phyloP scores from a whole-genome alignment of 2,888 invertebrate species.

The Oegoconia quadripuncta region DNA sequence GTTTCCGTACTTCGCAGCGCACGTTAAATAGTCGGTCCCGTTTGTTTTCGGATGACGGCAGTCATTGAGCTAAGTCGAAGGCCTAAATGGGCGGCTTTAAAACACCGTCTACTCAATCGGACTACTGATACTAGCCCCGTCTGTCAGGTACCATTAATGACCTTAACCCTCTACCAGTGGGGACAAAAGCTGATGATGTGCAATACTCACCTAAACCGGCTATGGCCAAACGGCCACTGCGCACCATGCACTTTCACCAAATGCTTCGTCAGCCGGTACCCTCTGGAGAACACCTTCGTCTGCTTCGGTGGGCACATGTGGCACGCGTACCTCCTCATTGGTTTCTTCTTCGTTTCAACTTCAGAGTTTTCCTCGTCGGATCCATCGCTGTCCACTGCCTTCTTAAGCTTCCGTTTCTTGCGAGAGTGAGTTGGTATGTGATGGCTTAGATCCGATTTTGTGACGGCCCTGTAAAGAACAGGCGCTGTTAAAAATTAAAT shows the following conservation, averaged over 20 bases:
- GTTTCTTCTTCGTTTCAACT: slow-evolving; percentile 35
- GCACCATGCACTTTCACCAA: slow-evolving; percentile 85
- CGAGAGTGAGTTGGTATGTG: slow-evolving; percentile 73
- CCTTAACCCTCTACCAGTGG: no score
- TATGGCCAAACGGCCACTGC: slow-evolving; percentile 87
- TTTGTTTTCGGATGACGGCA: no score
- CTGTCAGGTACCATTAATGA: no score
- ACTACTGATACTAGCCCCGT: slow-evolving; percentile 32
- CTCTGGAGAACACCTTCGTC: slow-evolving; percentile 79
- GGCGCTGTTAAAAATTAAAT: no score
- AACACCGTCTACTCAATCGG: no score
- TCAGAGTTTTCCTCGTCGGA: slow-evolving; percentile 42
- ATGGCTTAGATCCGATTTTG: slow-evolving; percentile 77
- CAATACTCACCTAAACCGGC: slow-evolving; percentile 85
- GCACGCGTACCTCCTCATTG: slow-evolving; percentile 75
- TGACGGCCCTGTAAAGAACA: slow-evolving; percentile 74
- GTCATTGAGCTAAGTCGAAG: no score
- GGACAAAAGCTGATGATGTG: no score
- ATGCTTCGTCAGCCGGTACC: slow-evolving; percentile 84
- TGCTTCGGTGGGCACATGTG: slow-evolving; percentile 84
- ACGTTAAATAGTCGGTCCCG: no score
- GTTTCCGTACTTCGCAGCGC: no score
- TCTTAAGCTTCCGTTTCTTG: slow-evolving; percentile 31
- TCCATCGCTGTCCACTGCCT: slow-evolving; percentile 21
- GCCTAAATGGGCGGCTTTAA: no score